Base-by-base conservation (phyloP, 2,113 vertebrate species). In the Melospiza georgiana region DNA sequence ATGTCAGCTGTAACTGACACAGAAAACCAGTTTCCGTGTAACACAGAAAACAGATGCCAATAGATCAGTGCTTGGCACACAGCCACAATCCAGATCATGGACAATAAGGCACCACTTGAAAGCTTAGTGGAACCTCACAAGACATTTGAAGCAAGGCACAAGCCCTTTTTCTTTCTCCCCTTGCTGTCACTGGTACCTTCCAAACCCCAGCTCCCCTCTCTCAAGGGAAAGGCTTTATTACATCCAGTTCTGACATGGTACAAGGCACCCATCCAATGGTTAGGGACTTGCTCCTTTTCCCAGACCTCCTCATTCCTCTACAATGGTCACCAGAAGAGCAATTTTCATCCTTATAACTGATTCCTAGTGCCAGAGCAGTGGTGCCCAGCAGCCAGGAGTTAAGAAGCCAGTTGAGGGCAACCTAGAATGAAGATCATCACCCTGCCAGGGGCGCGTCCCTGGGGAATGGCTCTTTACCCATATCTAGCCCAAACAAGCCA, bases 401-500 rank as follows among this genome's bases (percentile, higher is more conserved):
- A 75, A 83, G 43, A 51, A 83, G 52, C 6, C 2, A 1, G 24
- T 11, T 44, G 57, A 92, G 28, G 14, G 23, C 74, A 92, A 44
- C 33, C 23, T 14, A 52, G n/a, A 61, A 58, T 58, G 71, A 48
- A 82, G 52, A 63, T 22, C 44, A 91, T 33, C 54, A 63, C 8
- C 23, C 15, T 6, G 19, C 41, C 28, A 59, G 81, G 15, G 67
- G 41, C 0, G 0, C 18, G 4, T 65, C 39, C 52, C 39, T 7
- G 3, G 4, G 23, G 23, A 89, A 86, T 9, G 11, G 17, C 13
- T 61, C 91, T 80, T 63, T 41, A 68, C 30, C 39, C 46, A n/a
- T 15, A 69, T 22, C 33, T 18, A 81, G 44, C 15, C 59, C 75
- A 82, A 85, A 71, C 0, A 67, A 75, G 59, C 25, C 48, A 75